These are phyloP conservation scores for Sphaeridia pumilis DNA, from an alignment of 2,888 invertebrate genomes.

Conservation along the genomic window DNA sequence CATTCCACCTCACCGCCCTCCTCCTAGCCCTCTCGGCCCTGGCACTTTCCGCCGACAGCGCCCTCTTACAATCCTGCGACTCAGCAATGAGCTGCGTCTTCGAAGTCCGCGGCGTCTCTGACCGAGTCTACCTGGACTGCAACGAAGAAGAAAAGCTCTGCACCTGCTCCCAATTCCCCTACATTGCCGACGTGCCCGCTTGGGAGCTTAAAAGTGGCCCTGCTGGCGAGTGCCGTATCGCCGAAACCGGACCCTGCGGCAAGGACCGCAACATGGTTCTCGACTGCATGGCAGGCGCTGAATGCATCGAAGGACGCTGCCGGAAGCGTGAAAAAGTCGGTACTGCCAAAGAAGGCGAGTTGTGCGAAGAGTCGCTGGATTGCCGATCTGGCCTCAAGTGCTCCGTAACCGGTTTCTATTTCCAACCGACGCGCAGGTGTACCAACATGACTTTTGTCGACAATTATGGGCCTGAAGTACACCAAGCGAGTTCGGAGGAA, in stretches of 20 bases:
- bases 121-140: slow-evolving; percentile 13
- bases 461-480: background rate
- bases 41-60: background rate
- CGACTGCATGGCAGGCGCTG: background rate
- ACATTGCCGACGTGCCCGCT: slow-evolving; percentile 11
- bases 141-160: slow-evolving; percentile 4
- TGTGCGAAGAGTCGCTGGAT: slow-evolving; percentile 10
- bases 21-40: background rate
- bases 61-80: slow-evolving; percentile 1
- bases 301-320: slow-evolving; percentile 11
- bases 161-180: slow-evolving; percentile 5
- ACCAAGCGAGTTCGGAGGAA: background rate
- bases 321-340: slow-evolving; percentile 1
- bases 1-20: background rate
- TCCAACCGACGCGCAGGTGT: slow-evolving; percentile 2
- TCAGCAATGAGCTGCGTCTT: slow-evolving; percentile 9
- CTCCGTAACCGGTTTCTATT: slow-evolving; percentile 1
- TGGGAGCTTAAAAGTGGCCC: slow-evolving; percentile 6
- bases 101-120: slow-evolving; percentile 1
- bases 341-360: slow-evolving; percentile 1
- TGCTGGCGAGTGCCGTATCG: slow-evolving; percentile 2
- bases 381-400: slow-evolving; percentile 12
- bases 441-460: background rate
- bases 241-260: slow-evolving; percentile 13
- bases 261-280: slow-evolving; percentile 3